Percentiles rank a stretch among this genome's conserved stretches.
Evolutionary conservation across 2,113 vertebrate species (phyloP).

Genomic region (Tylochromis polylepis): DNA sequence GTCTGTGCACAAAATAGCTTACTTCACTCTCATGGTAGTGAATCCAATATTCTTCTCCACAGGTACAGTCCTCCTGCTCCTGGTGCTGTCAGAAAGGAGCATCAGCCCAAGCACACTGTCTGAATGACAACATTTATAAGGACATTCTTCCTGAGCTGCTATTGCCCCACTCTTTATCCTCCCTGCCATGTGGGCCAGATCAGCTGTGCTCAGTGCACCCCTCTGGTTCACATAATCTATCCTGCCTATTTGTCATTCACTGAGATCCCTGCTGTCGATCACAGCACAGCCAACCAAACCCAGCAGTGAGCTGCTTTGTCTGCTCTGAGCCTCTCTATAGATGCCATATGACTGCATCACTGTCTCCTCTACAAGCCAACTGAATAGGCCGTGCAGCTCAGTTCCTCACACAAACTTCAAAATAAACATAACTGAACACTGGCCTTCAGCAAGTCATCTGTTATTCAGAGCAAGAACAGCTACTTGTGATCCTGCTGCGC

Average conservation of each 20-base stretch:
- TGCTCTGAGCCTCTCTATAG: neutral
- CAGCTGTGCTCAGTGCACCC: slow-evolving; percentile 22
- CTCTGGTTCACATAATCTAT: slow-evolving; percentile 42
- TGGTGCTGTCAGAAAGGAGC: slow-evolving; percentile 28
- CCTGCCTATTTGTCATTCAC: slow-evolving; percentile 43
- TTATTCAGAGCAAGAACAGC: neutral
- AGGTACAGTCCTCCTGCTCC: slow-evolving; percentile 22
- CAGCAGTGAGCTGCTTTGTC: slow-evolving; percentile 16
- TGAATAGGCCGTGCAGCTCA: neutral
- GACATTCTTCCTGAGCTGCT: slow-evolving; percentile 1
- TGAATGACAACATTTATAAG: slow-evolving; percentile 34
- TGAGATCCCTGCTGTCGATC: slow-evolving; percentile 51
- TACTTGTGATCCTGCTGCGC: slow-evolving; percentile 6
- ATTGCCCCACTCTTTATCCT: slow-evolving; percentile 19
- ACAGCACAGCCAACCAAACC: slow-evolving; percentile 18
- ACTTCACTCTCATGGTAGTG: slow-evolving; percentile 61
- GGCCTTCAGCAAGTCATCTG: slow-evolving; percentile 8
- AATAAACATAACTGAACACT: neutral
- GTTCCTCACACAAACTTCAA: neutral
- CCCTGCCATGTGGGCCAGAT: slow-evolving; percentile 29
- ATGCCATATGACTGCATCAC: neutral
- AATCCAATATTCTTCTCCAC: slow-evolving; percentile 36
- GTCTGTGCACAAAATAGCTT: slow-evolving; percentile 39
- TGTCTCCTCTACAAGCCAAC: neutral
- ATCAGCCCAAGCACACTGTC: slow-evolving; percentile 9